Evolutionary conservation across 1,140 invertebrate species (phyloP).

Genomic region (Drosophila micromelanica): DNA sequence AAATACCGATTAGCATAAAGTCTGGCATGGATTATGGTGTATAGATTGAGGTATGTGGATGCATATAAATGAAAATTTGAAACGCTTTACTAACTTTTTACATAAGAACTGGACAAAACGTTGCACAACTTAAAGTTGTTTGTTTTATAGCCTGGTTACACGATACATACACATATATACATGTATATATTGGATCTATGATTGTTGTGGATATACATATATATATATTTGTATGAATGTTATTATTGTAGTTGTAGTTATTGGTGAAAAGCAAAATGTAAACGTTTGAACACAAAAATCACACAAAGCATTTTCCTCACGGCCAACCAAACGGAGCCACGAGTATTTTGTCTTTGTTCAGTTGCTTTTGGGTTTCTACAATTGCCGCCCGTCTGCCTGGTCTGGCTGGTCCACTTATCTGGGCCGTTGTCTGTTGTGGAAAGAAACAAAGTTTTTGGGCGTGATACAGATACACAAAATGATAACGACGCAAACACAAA

Average conservation of each 20-base stretch:
- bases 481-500: conserved; percentile 38
- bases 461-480: conserved; percentile 61
- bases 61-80: conserved; percentile 16
- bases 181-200: conserved; percentile 12
- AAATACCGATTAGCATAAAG: conserved; percentile 4
- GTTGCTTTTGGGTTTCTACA: conserved; percentile 75
- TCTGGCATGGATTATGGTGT: not conserved
- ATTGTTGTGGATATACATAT: conserved; percentile 21
- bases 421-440: conserved; percentile 82
- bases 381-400: conserved; percentile 37
- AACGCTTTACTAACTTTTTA: conserved; percentile 73
- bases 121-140: conserved; percentile 77
- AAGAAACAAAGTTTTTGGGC: conserved; percentile 52
- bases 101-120: conserved; percentile 74
- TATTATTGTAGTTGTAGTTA: conserved; percentile 29
- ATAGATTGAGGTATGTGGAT: conserved; percentile 9
- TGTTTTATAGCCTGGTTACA: conserved; percentile 40
- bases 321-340: conserved; percentile 37
- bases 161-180: conserved; percentile 17
- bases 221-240: conserved; percentile 18
- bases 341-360: conserved; percentile 79
- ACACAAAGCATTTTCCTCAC: conserved; percentile 75
- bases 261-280: conserved; percentile 68
- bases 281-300: conserved; percentile 82
- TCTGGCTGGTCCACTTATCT: conserved; percentile 78